Conservation (phyloP, 2,113 vertebrate genomes). For the Oreochromis niloticus region DNA sequence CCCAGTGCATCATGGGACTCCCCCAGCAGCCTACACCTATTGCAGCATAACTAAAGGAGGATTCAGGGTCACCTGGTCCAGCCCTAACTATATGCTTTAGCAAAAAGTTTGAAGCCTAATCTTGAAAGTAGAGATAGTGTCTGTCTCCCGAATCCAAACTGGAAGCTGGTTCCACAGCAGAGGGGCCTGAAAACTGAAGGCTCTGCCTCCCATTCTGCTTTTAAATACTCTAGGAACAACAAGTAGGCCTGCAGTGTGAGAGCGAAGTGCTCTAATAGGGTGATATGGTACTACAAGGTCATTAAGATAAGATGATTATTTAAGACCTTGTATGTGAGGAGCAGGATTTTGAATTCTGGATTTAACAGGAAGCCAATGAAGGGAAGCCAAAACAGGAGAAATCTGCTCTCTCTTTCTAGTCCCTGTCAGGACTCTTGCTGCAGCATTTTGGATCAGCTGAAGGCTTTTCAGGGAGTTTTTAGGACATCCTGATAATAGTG, state of each 20-base stretch:
- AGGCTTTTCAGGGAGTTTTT: not conserved
- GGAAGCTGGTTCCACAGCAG: not conserved
- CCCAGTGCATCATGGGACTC: not conserved
- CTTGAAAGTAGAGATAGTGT: too few relatives aligned
- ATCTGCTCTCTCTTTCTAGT: not conserved
- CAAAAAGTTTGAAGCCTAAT: too few relatives aligned
- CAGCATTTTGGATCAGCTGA: rapidly evolving
- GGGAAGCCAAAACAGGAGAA: not conserved
- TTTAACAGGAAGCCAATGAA: not conserved
- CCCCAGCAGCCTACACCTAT: rapidly evolving
- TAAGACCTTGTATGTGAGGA: not conserved
- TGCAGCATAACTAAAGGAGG: not conserved
- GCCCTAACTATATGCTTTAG: not conserved
- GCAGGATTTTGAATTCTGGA: not conserved
- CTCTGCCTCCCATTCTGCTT: not conserved
- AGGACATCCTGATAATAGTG: rapidly evolving
- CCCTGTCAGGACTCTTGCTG: not conserved
- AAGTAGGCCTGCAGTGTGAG: rapidly evolving
- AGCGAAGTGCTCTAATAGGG: too few relatives aligned
- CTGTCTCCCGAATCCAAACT: too few relatives aligned
- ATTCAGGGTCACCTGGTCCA: not conserved
- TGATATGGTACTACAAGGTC: too few relatives aligned
- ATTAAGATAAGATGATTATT: not conserved
- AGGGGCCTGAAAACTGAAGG: not conserved
- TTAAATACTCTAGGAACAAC: not conserved